phyloP scores from a whole-genome alignment of 2,797 vertebrate genomes.

The Diglossa cyanea region DNA sequence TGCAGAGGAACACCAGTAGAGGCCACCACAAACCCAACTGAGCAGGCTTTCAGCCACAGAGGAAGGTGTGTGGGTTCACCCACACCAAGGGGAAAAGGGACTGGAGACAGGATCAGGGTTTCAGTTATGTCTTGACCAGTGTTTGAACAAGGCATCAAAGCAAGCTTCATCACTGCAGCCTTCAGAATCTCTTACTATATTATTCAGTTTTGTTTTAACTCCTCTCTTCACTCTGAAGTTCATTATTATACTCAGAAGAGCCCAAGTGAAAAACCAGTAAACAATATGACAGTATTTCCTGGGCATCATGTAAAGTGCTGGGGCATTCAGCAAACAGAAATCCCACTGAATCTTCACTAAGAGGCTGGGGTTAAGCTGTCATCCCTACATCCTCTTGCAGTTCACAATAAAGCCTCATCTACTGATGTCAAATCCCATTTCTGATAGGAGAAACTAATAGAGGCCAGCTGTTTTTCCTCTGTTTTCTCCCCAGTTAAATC shows the following conservation, averaged over 20 bases:
- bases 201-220: background rate
- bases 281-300: background rate
- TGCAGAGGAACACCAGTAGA: conserved; percentile 47
- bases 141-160: background rate
- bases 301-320: background rate
- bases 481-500: background rate
- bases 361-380: background rate
- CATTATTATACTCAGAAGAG: background rate
- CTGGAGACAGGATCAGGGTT: background rate
- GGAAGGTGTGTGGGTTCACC: background rate
- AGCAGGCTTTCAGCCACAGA: background rate
- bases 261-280: background rate
- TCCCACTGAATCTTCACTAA: background rate
- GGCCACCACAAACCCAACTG: conserved; percentile 32
- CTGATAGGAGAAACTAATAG: background rate
- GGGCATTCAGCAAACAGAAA: background rate
- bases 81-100: background rate
- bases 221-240: background rate
- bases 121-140: background rate
- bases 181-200: background rate
- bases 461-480: background rate
- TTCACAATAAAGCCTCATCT: background rate
- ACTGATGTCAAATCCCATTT: background rate
- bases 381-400: background rate
- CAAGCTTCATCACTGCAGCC: background rate